Evolutionary conservation across 2,113 vertebrate genomes (phyloP).

Genomic region (Neolamprologus brichardi): DNA sequence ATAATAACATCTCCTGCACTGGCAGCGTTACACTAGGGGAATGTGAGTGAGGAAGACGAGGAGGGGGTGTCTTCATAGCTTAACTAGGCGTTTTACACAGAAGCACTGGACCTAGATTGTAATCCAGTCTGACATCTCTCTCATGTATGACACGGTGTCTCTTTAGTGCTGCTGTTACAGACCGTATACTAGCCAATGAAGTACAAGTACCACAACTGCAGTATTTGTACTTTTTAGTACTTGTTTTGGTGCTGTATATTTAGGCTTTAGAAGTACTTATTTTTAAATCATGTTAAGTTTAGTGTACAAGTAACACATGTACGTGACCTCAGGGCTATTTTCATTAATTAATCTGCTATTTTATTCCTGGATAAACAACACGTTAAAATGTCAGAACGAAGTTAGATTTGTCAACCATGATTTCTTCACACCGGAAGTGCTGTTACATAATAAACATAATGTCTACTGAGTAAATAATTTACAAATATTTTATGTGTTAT

Average conservation of each 20-base stretch:
- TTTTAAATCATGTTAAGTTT: background rate
- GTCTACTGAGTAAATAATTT: background rate
- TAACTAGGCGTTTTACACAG: constrained; percentile 45
- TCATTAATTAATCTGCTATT: background rate
- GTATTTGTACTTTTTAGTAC: background rate
- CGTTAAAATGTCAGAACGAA: background rate
- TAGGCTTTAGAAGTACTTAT: background rate
- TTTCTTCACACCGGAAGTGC: background rate
- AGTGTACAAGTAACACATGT: background rate
- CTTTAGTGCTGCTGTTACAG: background rate
- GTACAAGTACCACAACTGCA: background rate
- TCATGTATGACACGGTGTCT: constrained; percentile 49
- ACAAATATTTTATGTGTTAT: background rate
- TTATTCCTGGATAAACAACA: background rate
- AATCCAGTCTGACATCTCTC: constrained; percentile 45
- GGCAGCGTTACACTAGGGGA: background rate
- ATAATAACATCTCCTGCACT: background rate
- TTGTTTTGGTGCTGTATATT: background rate
- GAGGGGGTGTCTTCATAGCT: constrained; percentile 25
- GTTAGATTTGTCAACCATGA: background rate
- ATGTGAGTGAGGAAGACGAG: background rate
- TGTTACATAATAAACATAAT: background rate
- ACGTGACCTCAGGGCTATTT: background rate
- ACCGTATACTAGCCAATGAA: constrained; percentile 2
- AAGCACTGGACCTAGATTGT: constrained; percentile 25